These are phyloP conservation scores for Macquaria ambigua DNA, from an alignment of 2,113 vertebrate genomes.

Conservation along the genomic window DNA sequence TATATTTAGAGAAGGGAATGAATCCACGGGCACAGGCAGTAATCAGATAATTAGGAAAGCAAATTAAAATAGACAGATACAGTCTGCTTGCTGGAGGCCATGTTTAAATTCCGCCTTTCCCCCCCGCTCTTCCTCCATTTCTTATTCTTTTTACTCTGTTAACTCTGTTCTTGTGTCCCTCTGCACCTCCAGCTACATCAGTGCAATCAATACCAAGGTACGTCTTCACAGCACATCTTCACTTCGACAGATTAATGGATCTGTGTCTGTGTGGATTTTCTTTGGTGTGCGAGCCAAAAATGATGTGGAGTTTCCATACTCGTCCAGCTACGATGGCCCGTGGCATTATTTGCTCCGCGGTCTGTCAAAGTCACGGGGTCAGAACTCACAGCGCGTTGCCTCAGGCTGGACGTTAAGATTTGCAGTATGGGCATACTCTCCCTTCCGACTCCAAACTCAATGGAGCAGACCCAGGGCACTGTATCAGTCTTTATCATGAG, in stretches of 20 bases:
- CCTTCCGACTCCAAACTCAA: constrained; percentile 13
- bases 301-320: constrained; percentile 25
- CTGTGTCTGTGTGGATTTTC: constrained; percentile 11
- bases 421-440: constrained; percentile 15
- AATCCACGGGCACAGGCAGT: constrained; percentile 71
- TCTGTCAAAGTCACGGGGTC: constrained; percentile 60
- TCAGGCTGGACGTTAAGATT: constrained; percentile 49
- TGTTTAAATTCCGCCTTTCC: constrained; percentile 31
- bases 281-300: constrained; percentile 10
- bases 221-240: constrained; percentile 47
- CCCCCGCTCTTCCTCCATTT: constrained; percentile 22
- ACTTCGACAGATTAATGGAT: constrained; percentile 65
- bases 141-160: constrained; percentile 38
- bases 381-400: constrained; percentile 43
- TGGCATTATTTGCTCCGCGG: constrained; percentile 42
- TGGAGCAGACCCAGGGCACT: constrained; percentile 8
- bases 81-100: constrained; percentile 74
- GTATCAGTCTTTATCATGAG: constrained; percentile 27
- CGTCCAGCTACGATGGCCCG: constrained; percentile 17
- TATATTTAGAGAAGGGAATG: constrained; percentile 75
- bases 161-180: constrained; percentile 45
- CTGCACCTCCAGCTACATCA: constrained; percentile 45
- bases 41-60: constrained; percentile 84
- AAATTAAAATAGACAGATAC: constrained; percentile 84
- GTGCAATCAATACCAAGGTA: constrained; percentile 52